These are phyloP conservation scores for Leucozona laternaria DNA, from an alignment of 2,888 invertebrate genomes.

Conservation along the genomic window DNA sequence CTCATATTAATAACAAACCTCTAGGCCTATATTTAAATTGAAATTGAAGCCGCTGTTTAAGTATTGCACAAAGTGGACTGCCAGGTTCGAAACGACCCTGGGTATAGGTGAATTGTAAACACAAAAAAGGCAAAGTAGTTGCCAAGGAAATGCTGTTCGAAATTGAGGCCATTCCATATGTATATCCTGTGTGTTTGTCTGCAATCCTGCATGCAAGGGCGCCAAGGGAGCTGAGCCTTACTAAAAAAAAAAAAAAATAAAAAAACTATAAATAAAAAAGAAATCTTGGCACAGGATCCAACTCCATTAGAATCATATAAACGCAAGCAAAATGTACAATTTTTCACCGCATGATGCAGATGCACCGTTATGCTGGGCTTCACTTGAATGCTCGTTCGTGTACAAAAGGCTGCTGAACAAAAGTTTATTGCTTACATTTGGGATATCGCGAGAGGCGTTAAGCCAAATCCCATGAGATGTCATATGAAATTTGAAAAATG, in stretches of 20 bases:
- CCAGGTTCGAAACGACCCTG: neutral
- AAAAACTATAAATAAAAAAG: conserved; percentile 29
- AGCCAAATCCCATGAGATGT: conserved; percentile 27
- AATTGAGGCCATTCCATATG: conserved; percentile 69
- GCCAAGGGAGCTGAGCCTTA: conserved; percentile 23
- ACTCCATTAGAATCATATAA: conserved; percentile 66
- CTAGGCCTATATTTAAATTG: too few species aligned
- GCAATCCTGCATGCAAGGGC: conserved; percentile 40
- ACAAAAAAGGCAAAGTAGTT: conserved; percentile 47
- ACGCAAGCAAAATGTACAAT: conserved; percentile 45
- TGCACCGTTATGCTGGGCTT: conserved; percentile 56
- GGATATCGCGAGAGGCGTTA: conserved; percentile 26
- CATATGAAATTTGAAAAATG: conserved; percentile 6
- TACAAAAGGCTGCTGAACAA: conserved; percentile 10
- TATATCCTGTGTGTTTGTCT: conserved; percentile 42
- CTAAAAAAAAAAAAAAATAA: neutral
- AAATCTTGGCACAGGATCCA: conserved; percentile 65
- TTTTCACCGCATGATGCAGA: conserved; percentile 66
- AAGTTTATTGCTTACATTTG: conserved; percentile 33
- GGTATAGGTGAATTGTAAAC: conserved; percentile 7
- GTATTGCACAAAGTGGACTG: neutral
- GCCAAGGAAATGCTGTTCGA: conserved; percentile 67
- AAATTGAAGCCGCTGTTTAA: too few species aligned
- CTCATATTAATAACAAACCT: too few species aligned
- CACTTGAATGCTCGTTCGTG: conserved; percentile 11